These are phyloP conservation scores for Scolopax bukidnonensis DNA, from an alignment of 2,797 vertebrate genomes.

Conservation along the genomic window DNA sequence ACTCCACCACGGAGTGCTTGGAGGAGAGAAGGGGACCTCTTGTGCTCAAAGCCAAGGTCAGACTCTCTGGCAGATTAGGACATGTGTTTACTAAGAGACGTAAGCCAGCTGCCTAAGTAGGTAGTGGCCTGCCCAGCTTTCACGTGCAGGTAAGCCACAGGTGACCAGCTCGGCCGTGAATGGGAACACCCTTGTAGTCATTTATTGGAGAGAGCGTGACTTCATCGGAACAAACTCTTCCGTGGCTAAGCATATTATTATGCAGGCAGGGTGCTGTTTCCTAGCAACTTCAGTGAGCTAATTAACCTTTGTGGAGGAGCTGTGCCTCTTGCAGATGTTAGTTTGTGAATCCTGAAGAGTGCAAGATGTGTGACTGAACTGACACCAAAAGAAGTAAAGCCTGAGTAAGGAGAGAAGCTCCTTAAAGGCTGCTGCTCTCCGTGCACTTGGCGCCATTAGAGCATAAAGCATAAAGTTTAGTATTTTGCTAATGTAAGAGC, in stretches of 20 bases:
- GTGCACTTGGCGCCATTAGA: neutral
- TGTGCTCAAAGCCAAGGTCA: neutral
- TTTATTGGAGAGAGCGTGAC: neutral
- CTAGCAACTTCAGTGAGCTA: constrained; percentile 16
- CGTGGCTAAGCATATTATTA: neutral
- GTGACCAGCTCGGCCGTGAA: neutral
- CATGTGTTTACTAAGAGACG: neutral
- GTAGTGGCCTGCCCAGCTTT: constrained; percentile 1
- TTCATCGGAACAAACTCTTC: neutral
- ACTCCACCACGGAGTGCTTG: fast-evolving
- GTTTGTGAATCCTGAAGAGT: neutral
- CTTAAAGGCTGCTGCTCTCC: neutral
- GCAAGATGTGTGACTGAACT: neutral
- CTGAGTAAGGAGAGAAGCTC: neutral
- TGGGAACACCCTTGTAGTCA: neutral
- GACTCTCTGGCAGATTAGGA: neutral
- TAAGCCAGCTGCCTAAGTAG: neutral
- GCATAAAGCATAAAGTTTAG: neutral
- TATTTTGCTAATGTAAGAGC: neutral
- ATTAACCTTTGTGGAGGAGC: constrained; percentile 21
- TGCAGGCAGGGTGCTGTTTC: constrained; percentile 9
- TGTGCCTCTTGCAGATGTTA: neutral
- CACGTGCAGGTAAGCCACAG: neutral
- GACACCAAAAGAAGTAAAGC: neutral
- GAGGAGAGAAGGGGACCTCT: neutral